Evolutionary conservation across 1,140 invertebrate genomes (phyloP).

Genomic region (Pachyrhynchus sulphureomaculatus): DNA sequence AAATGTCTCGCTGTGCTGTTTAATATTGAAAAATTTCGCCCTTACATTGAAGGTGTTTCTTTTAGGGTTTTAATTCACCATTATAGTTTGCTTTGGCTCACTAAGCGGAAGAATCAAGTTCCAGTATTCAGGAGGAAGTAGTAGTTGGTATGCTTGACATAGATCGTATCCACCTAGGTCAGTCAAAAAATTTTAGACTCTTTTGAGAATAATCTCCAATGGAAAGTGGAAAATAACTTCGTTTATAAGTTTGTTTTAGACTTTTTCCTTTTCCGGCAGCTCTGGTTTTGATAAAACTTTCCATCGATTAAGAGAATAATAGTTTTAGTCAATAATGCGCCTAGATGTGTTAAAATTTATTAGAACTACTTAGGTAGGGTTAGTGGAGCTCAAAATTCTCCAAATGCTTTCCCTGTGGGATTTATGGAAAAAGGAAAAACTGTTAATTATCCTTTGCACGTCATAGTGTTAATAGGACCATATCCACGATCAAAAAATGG

Average conservation of each 20-base stretch:
- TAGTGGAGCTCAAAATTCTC: slow-evolving; percentile 24
- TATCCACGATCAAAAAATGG: slow-evolving; percentile 34
- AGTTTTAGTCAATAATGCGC: slow-evolving; percentile 30
- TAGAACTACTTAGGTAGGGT: slow-evolving; percentile 8
- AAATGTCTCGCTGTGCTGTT: slow-evolving; percentile 24
- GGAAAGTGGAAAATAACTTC: slow-evolving; percentile 11
- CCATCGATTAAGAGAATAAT: slow-evolving; percentile 13
- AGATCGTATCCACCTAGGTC: slow-evolving; percentile 5
- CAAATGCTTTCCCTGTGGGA: slow-evolving; percentile 7
- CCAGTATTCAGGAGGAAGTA: no score
- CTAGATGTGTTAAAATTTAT: slow-evolving; percentile 14
- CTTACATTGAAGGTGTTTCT: no score
- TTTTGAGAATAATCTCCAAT: slow-evolving; percentile 8
- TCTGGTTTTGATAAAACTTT: slow-evolving; percentile 33
- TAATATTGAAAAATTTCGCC: slow-evolving; percentile 25
- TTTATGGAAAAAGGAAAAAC: slow-evolving; percentile 30
- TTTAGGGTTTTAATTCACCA: slow-evolving; percentile 44
- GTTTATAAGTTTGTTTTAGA: slow-evolving; percentile 28
- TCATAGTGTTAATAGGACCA: slow-evolving; percentile 49
- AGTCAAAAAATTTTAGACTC: slow-evolving; percentile 4
- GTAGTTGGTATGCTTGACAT: no score
- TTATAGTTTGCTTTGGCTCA: slow-evolving; percentile 51
- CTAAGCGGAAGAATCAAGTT: no score
- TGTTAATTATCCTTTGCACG: no score
- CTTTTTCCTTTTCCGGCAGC: slow-evolving; percentile 14